A percentile compares a stretch with the other conserved stretches of the same genome.
phyloP scores from a whole-genome alignment of 2,888 invertebrate species.

The Arctia plantaginis region DNA sequence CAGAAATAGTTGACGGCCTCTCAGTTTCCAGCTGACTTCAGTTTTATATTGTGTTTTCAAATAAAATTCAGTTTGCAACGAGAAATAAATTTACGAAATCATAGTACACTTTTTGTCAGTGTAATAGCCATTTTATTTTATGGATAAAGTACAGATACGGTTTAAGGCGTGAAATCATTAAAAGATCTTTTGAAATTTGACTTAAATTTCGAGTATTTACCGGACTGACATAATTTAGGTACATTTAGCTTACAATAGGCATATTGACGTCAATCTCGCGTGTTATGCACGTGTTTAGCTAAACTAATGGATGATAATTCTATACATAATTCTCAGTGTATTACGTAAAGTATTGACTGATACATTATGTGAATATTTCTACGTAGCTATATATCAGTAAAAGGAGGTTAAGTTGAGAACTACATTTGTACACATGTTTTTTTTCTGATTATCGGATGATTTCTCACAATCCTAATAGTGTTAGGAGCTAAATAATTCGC shows the following conservation, averaged over 20 bases:
- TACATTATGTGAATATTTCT: constrained; percentile 29
- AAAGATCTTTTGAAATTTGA: constrained; percentile 40
- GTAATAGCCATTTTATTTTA: constrained; percentile 35
- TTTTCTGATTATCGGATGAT: no score
- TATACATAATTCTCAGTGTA: constrained; percentile 35
- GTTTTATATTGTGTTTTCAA: background rate
- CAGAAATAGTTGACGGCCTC: background rate
- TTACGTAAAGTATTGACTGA: constrained; percentile 33
- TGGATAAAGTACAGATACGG: constrained; percentile 36
- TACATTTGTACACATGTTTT: constrained; percentile 2
- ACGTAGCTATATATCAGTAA: background rate
- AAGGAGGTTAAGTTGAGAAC: constrained; percentile 16
- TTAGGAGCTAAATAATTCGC: background rate
- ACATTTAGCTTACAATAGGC: constrained; percentile 40
- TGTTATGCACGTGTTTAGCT: constrained; percentile 34
- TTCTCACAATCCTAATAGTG: background rate
- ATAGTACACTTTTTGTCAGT: constrained; percentile 28
- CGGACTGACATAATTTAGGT: constrained; percentile 34
- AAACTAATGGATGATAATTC: constrained; percentile 49
- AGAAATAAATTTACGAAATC: constrained; percentile 7
- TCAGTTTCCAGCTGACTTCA: constrained; percentile 1
- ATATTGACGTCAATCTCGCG: constrained; percentile 48
- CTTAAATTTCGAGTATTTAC: constrained; percentile 35
- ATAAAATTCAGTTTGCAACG: constrained; percentile 2
- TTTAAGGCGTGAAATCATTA: constrained; percentile 41